Evolutionary conservation across 2,888 invertebrate species (phyloP), one percentile per base, ranked within the genome.

Genomic region (Rotaria macrura): DNA sequence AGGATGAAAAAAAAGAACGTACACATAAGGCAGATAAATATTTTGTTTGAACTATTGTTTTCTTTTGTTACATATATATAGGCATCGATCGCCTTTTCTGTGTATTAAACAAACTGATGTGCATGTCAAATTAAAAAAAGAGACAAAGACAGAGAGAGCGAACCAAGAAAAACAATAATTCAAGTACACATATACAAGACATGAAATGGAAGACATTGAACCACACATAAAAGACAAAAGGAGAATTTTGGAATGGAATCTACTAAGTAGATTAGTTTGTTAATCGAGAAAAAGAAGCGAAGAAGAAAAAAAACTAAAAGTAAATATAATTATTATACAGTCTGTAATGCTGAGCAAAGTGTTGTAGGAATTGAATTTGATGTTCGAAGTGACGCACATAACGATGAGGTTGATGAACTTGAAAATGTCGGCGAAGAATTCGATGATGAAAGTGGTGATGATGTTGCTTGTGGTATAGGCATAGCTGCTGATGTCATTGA

Each of bases 311-410:
- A 34, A 34, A 65, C 25, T 25, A 54, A 54, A 54, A 65, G 2
- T 17, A 20, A 14, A 34, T 34, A 34, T 17, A 17, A 65, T 34
- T 34, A 65, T 65, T 65, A 65, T 34, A 65, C 65, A 65, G 65
- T 65, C 34, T 65, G 34, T 17, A 65, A 38, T 34, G 79, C 25
- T 40, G 79, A 79, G 14, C 79, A 79, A 14, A 79, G 43, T 17
- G 79, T 79, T 43, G 79, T 79, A 34, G 43, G 79, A 7, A 79
- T 79, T n/a, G 79, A 79, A 43, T 43, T 43, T 79, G 79, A 43
- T 43, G 79, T 25, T 79, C 79, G 40, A 7, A 79, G 10, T n/a
- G 79, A 38, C n/a, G n/a, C 25, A 12, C 43, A 79, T 12, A 40
- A 43, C 23, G 79, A 79, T 14, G 49, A 49, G 3, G 49, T 17